Conservation (phyloP, 2,888 invertebrate genomes). For the Ectemnius cavifrons region DNA sequence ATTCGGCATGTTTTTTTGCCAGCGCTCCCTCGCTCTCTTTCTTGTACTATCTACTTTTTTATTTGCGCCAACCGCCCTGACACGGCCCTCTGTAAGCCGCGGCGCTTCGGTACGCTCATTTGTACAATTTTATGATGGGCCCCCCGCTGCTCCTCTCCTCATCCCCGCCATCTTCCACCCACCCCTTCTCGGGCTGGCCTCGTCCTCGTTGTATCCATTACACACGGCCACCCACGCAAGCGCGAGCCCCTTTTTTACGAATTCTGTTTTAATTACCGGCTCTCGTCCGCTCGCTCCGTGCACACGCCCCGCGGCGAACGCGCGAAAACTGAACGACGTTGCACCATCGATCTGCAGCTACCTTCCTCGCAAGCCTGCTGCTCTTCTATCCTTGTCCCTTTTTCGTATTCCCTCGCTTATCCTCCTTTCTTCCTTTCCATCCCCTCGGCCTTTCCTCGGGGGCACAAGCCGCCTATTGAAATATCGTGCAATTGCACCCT, state of each 20-base stretch:
- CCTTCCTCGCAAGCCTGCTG: constrained; percentile 11
- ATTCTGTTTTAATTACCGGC: constrained; percentile 70
- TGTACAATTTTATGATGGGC: constrained; percentile 74
- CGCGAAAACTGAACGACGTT: constrained; percentile 42
- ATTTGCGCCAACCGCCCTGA: constrained; percentile 47
- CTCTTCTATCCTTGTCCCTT: too few species aligned
- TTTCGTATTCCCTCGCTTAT: too few species aligned
- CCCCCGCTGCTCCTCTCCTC: constrained; percentile 17
- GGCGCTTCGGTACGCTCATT: constrained; percentile 72
- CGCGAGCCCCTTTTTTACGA: constrained; percentile 55
- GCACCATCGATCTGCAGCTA: constrained; percentile 49
- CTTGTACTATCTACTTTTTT: constrained; percentile 61
- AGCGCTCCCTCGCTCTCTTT: constrained; percentile 48
- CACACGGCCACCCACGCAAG: constrained; percentile 27
- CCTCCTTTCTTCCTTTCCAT: too few species aligned
- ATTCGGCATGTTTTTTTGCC: not conserved
- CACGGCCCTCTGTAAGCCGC: constrained; percentile 48
- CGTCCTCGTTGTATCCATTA: constrained; percentile 57
- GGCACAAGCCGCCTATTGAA: constrained; percentile 37
- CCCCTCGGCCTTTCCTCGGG: too few species aligned
- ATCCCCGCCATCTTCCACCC: constrained; percentile 18
- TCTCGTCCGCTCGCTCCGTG: constrained; percentile 13
- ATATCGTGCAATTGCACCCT: constrained; percentile 45
- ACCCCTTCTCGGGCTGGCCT: constrained; percentile 10
- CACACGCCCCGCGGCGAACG: constrained; percentile 27